Base-by-base conservation (phyloP, 2,888 invertebrate genomes). In the Tethea ocularis region DNA sequence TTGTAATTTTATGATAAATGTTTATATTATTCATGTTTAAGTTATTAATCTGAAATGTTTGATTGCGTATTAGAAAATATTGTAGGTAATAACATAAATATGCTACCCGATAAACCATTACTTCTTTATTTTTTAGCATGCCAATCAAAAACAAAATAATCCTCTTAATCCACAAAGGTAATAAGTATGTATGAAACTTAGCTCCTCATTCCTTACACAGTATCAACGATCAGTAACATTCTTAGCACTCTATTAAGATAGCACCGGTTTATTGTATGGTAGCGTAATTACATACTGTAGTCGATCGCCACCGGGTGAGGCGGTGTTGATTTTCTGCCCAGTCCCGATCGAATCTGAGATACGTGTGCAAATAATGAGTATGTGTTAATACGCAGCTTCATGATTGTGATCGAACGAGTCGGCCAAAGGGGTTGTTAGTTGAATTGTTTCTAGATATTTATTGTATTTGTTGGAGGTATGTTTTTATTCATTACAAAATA, bases 211-310 rank as follows among this genome's bases (percentile, higher is more conserved):
- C 46, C 46, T 23, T 56, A 67, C 64, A 61, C 52, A 61, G 60
- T 70, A 78, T 83, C 81, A 72, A 71, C 66, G 74, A 84, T 84
- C 77, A 70, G 69, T 72, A 76, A 77, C 70, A 80, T 84, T 85
- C 84, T 91, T 89, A 89, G 79, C 90, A 89, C 91, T 89, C 83
- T 83, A 88, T 90, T 89, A 90, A 89, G 84, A 83, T 80, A 75
- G 79, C 77, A 66, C 63, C 66, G 75, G 75, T 71, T 77, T 86
- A 84, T 87, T 84, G 84, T 81, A 86, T 85, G 84, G 84, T 74
- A 78, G 78, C 80, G 80, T 90, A 89, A 90, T 91, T 86, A 86
- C 75, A 88, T 62, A 78, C 72, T 69, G 71, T 67, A 64, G 64
- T 62, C 57, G 65, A 79, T 76, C 80, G 89, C 91, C 90, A 89